Conservation (phyloP, 64 coral and sea anemone genomes). For the Montipora efflorescens region DNA sequence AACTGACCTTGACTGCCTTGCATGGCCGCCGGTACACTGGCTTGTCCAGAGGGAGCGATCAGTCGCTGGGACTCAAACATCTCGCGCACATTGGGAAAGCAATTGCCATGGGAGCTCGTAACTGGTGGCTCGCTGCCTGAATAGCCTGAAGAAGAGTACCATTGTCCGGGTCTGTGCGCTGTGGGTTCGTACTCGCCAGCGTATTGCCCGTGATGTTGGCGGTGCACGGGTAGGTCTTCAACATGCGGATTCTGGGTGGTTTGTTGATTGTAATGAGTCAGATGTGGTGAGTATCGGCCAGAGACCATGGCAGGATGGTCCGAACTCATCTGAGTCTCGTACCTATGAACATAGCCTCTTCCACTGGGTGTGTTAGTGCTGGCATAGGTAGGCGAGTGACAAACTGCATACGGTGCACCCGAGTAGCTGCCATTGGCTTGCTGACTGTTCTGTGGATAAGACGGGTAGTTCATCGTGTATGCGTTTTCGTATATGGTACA, state of each 20-base stretch:
- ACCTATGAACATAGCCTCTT: conserved; percentile 49
- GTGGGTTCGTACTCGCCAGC: conserved; percentile 38
- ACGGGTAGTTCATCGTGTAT: conserved; percentile 33
- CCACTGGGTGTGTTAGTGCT: conserved; percentile 55
- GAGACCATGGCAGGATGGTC: conserved; percentile 46
- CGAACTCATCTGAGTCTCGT: conserved; percentile 49
- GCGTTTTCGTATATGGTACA: conserved; percentile 56
- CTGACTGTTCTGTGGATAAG: conserved; percentile 56
- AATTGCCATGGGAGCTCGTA: conserved; percentile 39
- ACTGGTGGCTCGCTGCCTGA: conserved; percentile 15
- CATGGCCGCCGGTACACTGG: conserved; percentile 43
- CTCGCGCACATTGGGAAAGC: conserved; percentile 81
- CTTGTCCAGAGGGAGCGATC: conserved; percentile 54
- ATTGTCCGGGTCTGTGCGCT: conserved; percentile 10
- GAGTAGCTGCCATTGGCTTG: conserved; percentile 39
- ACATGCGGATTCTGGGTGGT: conserved; percentile 41
- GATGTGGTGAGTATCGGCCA: conserved; percentile 82
- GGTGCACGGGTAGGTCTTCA: conserved; percentile 62
- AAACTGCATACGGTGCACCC: conserved; percentile 33
- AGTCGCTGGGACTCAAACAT: conserved; percentile 86
- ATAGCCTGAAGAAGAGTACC: conserved; percentile 44
- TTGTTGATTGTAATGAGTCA: conserved; percentile 87
- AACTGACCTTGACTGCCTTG: conserved; percentile 84
- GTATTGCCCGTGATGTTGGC: conserved; percentile 67
- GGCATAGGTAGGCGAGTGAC: conserved; percentile 56